Percentiles rank a stretch among this genome's conserved stretches.
Conservation (phyloP, 2,888 invertebrate species). For the Aelia acuminata region DNA sequence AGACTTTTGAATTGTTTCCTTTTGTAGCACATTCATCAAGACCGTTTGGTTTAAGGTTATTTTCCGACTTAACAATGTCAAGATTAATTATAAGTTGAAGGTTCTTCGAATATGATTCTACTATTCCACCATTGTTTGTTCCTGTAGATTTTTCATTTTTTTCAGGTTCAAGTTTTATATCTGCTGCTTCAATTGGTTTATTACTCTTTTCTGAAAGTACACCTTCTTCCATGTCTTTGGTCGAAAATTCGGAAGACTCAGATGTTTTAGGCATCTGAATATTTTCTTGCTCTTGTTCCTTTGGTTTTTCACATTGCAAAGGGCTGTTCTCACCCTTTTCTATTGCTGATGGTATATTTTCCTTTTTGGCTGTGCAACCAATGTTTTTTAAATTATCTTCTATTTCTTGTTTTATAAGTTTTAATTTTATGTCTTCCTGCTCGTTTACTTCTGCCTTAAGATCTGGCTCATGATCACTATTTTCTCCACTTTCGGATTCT, state of each 20-base stretch:
- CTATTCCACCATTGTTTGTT: background rate
- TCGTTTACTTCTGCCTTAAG: background rate
- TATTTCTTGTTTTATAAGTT: background rate
- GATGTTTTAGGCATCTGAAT: background rate
- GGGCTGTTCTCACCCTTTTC: background rate
- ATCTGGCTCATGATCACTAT: background rate
- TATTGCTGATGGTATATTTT: background rate
- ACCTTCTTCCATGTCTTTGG: background rate
- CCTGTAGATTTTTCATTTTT: background rate
- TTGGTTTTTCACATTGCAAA: background rate
- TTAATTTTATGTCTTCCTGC: background rate
- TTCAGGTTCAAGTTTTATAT: background rate
- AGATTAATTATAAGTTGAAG: background rate
- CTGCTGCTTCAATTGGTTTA: background rate
- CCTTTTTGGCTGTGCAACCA: background rate
- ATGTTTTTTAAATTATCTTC: background rate
- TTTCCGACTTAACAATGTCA: background rate
- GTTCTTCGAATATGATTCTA: background rate
- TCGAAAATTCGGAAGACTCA: background rate
- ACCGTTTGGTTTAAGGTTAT: background rate
- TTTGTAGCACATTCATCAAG: background rate
- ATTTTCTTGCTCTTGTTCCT: background rate
- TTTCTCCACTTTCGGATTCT: background rate
- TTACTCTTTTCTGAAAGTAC: background rate
- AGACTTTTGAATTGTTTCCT: background rate